Evolutionary conservation across 1,140 invertebrate species (phyloP).

Genomic region (Antheraea pernyi): DNA sequence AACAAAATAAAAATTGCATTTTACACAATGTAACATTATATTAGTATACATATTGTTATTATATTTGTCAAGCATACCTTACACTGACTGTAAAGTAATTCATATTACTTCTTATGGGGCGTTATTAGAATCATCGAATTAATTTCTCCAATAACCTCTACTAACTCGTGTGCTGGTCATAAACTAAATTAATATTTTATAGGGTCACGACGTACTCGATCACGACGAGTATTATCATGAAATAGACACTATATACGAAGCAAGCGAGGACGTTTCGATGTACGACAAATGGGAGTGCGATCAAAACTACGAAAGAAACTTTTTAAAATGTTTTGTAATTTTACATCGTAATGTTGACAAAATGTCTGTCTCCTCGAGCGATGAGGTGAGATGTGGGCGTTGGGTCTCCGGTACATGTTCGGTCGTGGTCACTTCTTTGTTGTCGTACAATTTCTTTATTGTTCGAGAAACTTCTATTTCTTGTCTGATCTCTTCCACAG

Average conservation of each 20-base stretch:
- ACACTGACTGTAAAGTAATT: no score
- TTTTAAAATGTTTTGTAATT: slow-evolving; percentile 44
- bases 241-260: slow-evolving; percentile 63
- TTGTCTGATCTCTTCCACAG: not conserved
- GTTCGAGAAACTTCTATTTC: not conserved
- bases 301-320: slow-evolving; percentile 43
- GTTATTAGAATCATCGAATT: not conserved
- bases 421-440: not conserved
- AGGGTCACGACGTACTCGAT: slow-evolving; percentile 13
- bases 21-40: no score
- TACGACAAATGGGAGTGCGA: slow-evolving; percentile 39
- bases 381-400: slow-evolving; percentile 46
- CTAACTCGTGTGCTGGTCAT: not conserved
- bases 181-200: slow-evolving; percentile 6
- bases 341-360: slow-evolving; percentile 42
- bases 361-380: slow-evolving; percentile 40
- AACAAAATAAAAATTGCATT: no score
- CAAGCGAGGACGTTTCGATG: slow-evolving; percentile 37
- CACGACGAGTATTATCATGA: slow-evolving; percentile 57
- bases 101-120: no score
- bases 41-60: no score
- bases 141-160: not conserved
- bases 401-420: not conserved
- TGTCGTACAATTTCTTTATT: not conserved
- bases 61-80: no score